Base-by-base conservation (phyloP, 2,797 vertebrate species). In the Bucorvus abyssinicus region DNA sequence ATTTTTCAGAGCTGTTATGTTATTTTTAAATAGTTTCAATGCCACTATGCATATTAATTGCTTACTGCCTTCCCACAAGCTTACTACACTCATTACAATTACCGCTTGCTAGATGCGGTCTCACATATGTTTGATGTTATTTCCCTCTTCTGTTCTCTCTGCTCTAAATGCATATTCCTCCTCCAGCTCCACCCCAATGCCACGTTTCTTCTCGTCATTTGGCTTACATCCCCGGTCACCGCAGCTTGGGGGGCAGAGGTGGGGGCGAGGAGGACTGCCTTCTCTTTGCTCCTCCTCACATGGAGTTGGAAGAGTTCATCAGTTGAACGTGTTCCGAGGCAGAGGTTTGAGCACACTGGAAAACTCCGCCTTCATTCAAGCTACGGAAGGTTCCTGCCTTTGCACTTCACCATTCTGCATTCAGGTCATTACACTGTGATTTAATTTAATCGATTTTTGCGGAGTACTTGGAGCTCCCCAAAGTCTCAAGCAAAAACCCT, bases 21-120 rank as follows among this genome's bases (percentile, higher is more conserved):
- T 96, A 96, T 97, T 96, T 96, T 97, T 88, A 96, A 97, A 94
- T 96, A 95, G 93, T 90, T 93, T 97, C 97, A 97, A 97, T 97
- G 95, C 84, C 89, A 88, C 90, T 87, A 56, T 94, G 95, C 82
- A 90, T 97, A 95, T 97, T 95, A 97, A 97, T 97, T 92, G 74
- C 90, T 97, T 97, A 94, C 89, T 97, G 95, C 95, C 55, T 50
- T 94, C 94, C 96, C 96, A 95, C 59, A 74, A 95, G 92, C 90
- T 96, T 71, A 73, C 89, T 96, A 87, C 92, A 64, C 89, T 97
- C 90, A 94, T 98, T 95, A 93, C 19, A 56, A 95, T 57, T 90
- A 96, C 86, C 17, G 1, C 65, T 94, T 93, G 70, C 74, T 84
- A 85, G 45, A 87, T 82, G 69, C 44, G 84, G 34, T 70, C 78